Percentiles rank a stretch among this genome's conserved stretches.
These are phyloP conservation scores for Graphium colonna DNA, from an alignment of 2,888 invertebrate genomes.

Conservation along the genomic window DNA sequence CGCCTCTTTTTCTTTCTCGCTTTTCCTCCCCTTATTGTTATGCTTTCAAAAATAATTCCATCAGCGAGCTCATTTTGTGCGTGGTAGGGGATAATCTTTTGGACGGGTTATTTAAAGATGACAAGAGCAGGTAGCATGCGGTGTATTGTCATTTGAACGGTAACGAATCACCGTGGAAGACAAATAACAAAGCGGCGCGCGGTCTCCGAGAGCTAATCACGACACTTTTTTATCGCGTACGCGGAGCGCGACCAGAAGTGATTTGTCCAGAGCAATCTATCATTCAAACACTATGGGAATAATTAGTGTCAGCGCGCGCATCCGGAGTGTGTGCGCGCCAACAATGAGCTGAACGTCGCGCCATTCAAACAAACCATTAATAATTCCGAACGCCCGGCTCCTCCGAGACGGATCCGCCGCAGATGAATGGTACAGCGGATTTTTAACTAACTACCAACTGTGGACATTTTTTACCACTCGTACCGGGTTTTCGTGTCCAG, in stretches of 20 bases:
- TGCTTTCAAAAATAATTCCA: not conserved
- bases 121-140: constrained; percentile 46
- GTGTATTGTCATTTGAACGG: constrained; percentile 39
- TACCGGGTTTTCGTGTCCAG: constrained; percentile 30
- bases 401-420: constrained; percentile 73
- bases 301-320: constrained; percentile 78
- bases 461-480: constrained; percentile 42
- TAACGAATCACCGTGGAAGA: constrained; percentile 63
- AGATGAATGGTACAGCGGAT: constrained; percentile 74
- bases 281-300: constrained; percentile 77
- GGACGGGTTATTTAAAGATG: constrained; percentile 8
- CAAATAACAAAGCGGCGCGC: constrained; percentile 56
- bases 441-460: constrained; percentile 75
- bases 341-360: constrained; percentile 73
- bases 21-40: not conserved
- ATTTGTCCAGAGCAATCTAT: constrained; percentile 78
- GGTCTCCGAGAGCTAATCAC: constrained; percentile 65
- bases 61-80: not conserved
- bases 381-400: constrained; percentile 73
- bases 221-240: constrained; percentile 65
- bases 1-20: not conserved
- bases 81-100: too few species aligned
- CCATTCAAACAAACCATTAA: constrained; percentile 79
- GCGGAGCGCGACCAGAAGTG: constrained; percentile 61
- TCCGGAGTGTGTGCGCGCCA: constrained; percentile 69